Percentiles rank a stretch among this genome's conserved stretches.
Conservation (phyloP, 92 coral and sea anemone genomes). For the Desmophyllum pertusum region DNA sequence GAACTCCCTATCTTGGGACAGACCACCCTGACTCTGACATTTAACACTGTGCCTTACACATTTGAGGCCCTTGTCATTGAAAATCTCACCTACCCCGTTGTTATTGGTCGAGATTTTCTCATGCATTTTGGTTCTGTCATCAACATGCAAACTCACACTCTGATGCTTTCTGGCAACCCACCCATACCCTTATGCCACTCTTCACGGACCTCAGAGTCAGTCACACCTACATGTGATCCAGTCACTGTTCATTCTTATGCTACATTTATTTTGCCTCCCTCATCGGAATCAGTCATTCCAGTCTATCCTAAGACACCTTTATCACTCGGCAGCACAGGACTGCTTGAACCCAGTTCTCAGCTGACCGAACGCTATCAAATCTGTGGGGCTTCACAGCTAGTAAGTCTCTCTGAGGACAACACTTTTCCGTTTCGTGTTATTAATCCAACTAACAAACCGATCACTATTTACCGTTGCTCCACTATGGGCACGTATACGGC, state of each 20-base stretch:
- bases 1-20: conserved; percentile 33
- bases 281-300: conserved; percentile 54
- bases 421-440: conserved; percentile 57
- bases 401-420: conserved; percentile 19
- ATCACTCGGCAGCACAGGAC: conserved; percentile 34
- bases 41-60: background rate
- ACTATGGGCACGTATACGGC: conserved; percentile 43
- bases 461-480: conserved; percentile 35
- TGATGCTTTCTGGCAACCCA: background rate
- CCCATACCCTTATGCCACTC: background rate
- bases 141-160: background rate
- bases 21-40: background rate
- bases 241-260: conserved; percentile 47
- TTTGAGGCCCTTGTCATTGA: conserved; percentile 10
- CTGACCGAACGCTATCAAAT: conserved; percentile 44
- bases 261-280: conserved; percentile 52
- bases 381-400: conserved; percentile 50
- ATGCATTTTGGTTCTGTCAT: conserved; percentile 26
- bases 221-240: no score
- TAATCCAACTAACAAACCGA: conserved; percentile 48
- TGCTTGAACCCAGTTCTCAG: conserved; percentile 45
- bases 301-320: conserved; percentile 21
- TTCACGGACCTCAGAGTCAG: no score
- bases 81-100: conserved; percentile 27
- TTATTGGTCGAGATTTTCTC: conserved; percentile 61